Base-by-base conservation (phyloP, 2,888 invertebrate genomes). In the Macrosiphum euphorbiae region DNA sequence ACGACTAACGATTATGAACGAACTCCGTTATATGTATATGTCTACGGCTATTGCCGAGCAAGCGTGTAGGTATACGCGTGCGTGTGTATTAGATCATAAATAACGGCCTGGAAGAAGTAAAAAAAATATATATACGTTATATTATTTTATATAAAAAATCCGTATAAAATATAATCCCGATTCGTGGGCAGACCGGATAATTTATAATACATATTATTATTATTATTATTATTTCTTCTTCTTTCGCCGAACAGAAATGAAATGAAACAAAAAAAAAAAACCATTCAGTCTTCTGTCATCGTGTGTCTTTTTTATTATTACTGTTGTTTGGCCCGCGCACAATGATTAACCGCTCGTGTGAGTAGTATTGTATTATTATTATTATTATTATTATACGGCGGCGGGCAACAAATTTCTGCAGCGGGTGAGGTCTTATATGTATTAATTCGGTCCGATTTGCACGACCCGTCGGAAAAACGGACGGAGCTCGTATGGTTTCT, bases 141-240 rank as follows among this genome's bases (percentile, higher is more conserved):
- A 78, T 35, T n/a, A 78, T 20, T n/a, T n/a, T n/a, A 78, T n/a
- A 67, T n/a, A 88, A 50, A 88, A 88, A 88, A 16, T 92, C 87
- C 24, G 35, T 41, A 88, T 67, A 24, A 55, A 84, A 78, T 88
- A 88, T 88, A 88, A 78, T 88, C 88, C 26, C 44, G 35, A 61
- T 67, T 86, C 94, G 94, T 94, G 86, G 94, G 90, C 61, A 86
- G 61, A 90, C 94, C 94, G 86, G 94, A 90, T 94, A 67, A 86
- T 93, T 93, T 93, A 85, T 93, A 84, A 89, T 58, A 78, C 10
- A 67, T 20, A 24, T 90, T 28, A 47, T 86, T 28, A 47, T 85
- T 78, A n/a, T 41, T 41, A 47, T 87, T n/a, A 52, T 41, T 41
- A 11, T 52, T n/a, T n/a, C n/a, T 61, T 61, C 28, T 86, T 87